Base-by-base conservation (phyloP, 2,888 invertebrate species). In the Melanotus villosus region DNA sequence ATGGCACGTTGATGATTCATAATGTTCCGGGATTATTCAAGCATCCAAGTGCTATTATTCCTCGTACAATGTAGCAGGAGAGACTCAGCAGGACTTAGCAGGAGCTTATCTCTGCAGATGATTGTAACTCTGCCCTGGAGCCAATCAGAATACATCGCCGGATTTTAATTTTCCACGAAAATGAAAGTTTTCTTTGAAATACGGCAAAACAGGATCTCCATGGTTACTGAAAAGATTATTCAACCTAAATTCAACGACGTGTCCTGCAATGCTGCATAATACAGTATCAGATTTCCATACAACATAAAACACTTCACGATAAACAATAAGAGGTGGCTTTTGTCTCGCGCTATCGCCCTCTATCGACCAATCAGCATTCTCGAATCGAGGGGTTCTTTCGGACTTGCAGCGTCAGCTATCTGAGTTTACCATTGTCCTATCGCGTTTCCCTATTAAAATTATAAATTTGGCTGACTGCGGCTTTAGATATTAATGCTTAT, bases 301-400 rank as follows among this genome's bases (percentile, higher is more conserved):
- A 69, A 71, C 73, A 76, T 77, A 76, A 79, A 77, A 77, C 78
- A 78, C 78, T 78, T 77, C 75, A 76, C 76, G 71, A 72, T 77
- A 69, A 69, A 80, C 77, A 79, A 78, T 77, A 77, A 79, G 75
- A 76, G 77, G 76, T 73, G 74, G 79, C 79, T 77, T 79, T 80
- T 80, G 80, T 80, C 78, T 78, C 77, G 75, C 68, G 71, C 73
- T 79, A 79, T 74, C 74, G 65, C 73, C 68, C 77, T 74, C 73
- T 79, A 80, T 80, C 80, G 79, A 77, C 80, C 80, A 80, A 80
- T 80, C 80, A 80, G 79, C 77, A 77, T 76, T 75, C 76, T 77
- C 77, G 75, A 77, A 78, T 78, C 77, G 79, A 77, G 77, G 78
- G 80, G 79, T 77, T 77, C 78, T 79, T 78, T 76, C 75, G 74